Percentiles rank a stretch among this genome's conserved stretches.
Evolutionary conservation across 2,797 vertebrate genomes (phyloP).

Genomic region (Helarctos malayanus): DNA sequence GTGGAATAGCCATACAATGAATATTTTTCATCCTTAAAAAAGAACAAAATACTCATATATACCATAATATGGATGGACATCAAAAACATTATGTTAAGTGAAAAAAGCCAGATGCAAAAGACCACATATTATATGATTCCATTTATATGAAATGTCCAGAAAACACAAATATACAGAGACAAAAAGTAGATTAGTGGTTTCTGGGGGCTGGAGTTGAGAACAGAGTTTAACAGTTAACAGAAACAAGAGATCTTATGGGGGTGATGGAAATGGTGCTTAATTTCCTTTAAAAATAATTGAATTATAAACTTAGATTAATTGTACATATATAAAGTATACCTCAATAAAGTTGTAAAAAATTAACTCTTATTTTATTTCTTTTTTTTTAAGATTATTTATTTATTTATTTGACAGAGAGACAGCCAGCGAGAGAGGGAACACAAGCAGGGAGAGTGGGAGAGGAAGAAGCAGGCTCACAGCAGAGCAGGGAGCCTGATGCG

Average conservation of each 20-base stretch:
- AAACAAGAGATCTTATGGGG: background rate
- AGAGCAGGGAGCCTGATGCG: too few species aligned
- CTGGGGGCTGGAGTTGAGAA: background rate
- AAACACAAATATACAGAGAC: background rate
- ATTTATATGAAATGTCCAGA: background rate
- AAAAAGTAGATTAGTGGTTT: conserved; percentile 21
- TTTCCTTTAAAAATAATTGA: background rate
- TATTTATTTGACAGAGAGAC: too few species aligned
- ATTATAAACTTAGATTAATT: background rate
- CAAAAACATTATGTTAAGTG: background rate
- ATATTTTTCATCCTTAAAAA: background rate
- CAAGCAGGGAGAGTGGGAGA: too few species aligned
- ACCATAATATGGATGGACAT: background rate
- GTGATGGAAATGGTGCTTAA: conserved; percentile 10
- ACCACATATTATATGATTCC: background rate
- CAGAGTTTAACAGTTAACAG: background rate
- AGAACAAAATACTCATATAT: background rate
- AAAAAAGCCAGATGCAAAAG: conserved; percentile 6
- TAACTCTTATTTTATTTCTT: background rate
- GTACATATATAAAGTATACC: background rate
- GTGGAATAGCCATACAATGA: background rate
- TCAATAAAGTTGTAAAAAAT: conserved; percentile 28
- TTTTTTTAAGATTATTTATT: too few species aligned
- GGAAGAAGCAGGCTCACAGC: too few species aligned
- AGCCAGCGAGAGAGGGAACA: too few species aligned